Conservation (phyloP, 2,888 invertebrate genomes). For the Baronia brevicornis region DNA sequence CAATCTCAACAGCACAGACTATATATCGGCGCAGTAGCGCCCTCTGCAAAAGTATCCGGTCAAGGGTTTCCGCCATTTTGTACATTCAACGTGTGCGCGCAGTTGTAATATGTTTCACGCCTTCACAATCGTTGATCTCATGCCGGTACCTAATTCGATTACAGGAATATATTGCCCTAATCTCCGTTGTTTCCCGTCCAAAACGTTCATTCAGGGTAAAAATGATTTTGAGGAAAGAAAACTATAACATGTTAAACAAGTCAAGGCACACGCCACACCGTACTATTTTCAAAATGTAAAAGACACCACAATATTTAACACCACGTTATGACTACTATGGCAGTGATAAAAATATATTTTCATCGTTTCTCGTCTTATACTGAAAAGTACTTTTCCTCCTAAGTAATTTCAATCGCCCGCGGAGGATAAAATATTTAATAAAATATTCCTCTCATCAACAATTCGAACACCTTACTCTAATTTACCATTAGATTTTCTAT, state of each 20-base stretch:
- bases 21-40: slow-evolving; percentile 2
- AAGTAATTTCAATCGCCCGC: slow-evolving; percentile 44
- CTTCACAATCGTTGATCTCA: slow-evolving; percentile 34
- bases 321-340: slow-evolving; percentile 50
- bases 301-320: slow-evolving; percentile 26
- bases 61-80: slow-evolving; percentile 17
- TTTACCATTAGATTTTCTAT: slow-evolving; percentile 29
- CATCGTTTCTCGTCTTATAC: slow-evolving; percentile 19
- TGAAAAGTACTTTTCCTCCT: slow-evolving; percentile 32
- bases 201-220: too few species aligned
- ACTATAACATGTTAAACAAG: slow-evolving; percentile 9
- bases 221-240: slow-evolving; percentile 5
- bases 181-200: too few species aligned
- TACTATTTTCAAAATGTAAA: slow-evolving; percentile 29
- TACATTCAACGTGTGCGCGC: slow-evolving; percentile 25
- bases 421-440: slow-evolving; percentile 37
- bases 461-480: slow-evolving; percentile 36
- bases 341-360: slow-evolving; percentile 69
- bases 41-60: slow-evolving; percentile 10
- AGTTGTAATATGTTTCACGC: slow-evolving; percentile 68
- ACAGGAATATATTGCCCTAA: too few species aligned
- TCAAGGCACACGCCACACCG: slow-evolving; percentile 17
- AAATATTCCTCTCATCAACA: slow-evolving; percentile 58
- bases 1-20: slow-evolving; percentile 14
- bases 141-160: too few species aligned